Base-by-base conservation (phyloP, 2,797 vertebrate genomes). In the Pseudochirops cupreus region DNA sequence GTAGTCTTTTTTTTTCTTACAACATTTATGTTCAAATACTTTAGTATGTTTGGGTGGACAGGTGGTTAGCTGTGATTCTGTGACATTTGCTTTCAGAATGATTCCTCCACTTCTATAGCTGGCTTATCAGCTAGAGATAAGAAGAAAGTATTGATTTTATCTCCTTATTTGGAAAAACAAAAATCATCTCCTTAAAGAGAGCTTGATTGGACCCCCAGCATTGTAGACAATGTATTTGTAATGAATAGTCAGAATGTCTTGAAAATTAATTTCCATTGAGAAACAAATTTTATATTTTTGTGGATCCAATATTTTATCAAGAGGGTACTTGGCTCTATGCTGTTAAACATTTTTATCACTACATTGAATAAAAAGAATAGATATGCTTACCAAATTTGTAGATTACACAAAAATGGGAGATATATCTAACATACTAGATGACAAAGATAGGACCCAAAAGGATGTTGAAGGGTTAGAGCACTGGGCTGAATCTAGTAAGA, bases 131-230 rank as follows among this genome's bases (percentile, higher is more conserved):
- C n/a, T 74, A 74, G 67, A 74, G 67, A 39, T 74, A 74, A 74
- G n/a, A 74, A 74, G 67, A 74, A 82, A 82, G 74, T 82, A 74
- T 74, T 67, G n/a, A 67, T 74, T 39, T 74, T 74, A 82, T 46
- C 39, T 82, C 74, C 33, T 39, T 67, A 39, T 39, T 39, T 74
- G 39, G n/a, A 16, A 6, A 74, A 74, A 74, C 12, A 39, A 39
- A 74, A 74, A 21, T 39, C n/a, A 74, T 74, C n/a, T 74, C 10
- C n/a, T 39, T 39, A 39, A 74, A 74, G 67, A n/a, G 14, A 74
- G 1, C 5, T n/a, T 67, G 62, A 18, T n/a, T 67, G 33, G 33
- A 67, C 14, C 62, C 5, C 33, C n/a, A 67, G 31, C 33, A n/a
- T 67, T 67, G n/a, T n/a, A 67, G 62, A n/a, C 14, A n/a, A 67